Percentiles rank a stretch among this genome's conserved stretches.
Conservation (phyloP, 2,888 invertebrate species). For the Meganola albula region DNA sequence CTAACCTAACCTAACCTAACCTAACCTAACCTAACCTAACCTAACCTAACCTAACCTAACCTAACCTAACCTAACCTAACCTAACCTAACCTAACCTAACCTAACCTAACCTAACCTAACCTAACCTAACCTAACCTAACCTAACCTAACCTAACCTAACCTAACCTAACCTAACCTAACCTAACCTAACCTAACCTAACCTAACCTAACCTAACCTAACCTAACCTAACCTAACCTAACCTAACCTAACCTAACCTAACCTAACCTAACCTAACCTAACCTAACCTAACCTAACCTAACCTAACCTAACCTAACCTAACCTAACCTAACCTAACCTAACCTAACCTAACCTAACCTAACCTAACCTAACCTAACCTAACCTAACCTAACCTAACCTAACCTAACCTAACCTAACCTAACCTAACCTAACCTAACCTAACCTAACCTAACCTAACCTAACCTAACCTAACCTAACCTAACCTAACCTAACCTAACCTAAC, state of each 20-base stretch:
- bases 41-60: too few relatives aligned
- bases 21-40: too few relatives aligned
- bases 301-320: conserved; percentile 18
- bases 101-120: too few relatives aligned
- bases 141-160: not conserved
- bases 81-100: too few relatives aligned
- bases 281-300: conserved; percentile 14
- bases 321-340: conserved; percentile 18
- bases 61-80: too few relatives aligned
- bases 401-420: conserved; percentile 22
- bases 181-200: conserved; percentile 16
- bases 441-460: conserved; percentile 18
- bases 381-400: conserved; percentile 20
- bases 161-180: conserved; percentile 9
- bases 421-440: conserved; percentile 23
- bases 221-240: conserved; percentile 18
- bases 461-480: conserved; percentile 20
- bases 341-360: conserved; percentile 20
- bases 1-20: too few relatives aligned
- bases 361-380: conserved; percentile 18
- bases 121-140: too few relatives aligned
- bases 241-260: conserved; percentile 17
- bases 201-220: conserved; percentile 17
- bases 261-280: conserved; percentile 16
- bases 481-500: conserved; percentile 22